Conservation (phyloP, 2,888 invertebrate genomes). For the Spodoptera picta region DNA sequence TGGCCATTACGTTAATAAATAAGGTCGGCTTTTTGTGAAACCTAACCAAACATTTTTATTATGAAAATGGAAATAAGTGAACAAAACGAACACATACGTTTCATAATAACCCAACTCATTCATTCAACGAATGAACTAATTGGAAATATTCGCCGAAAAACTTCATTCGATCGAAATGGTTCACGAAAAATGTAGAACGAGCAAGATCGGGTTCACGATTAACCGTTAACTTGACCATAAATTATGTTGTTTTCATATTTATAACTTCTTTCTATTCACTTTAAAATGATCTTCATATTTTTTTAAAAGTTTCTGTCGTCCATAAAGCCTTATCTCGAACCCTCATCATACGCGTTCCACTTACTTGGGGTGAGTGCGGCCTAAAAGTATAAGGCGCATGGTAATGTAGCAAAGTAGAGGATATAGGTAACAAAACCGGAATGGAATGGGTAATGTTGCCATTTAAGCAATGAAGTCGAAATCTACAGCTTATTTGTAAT, state of each 20-base stretch:
- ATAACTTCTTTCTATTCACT: conserved; percentile 49
- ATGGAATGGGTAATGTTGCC: conserved; percentile 23
- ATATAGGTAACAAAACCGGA: conserved; percentile 47
- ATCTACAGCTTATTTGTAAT: conserved; percentile 14
- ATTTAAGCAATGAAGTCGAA: conserved; percentile 41
- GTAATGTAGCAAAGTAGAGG: conserved; percentile 47
- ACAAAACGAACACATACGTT: neutral
- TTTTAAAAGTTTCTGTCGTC: conserved; percentile 54
- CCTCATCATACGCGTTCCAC: conserved; percentile 56
- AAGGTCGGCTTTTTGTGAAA: neutral
- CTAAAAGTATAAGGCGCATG: conserved; percentile 48
- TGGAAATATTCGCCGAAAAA: conserved; percentile 31
- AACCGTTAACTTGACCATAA: conserved; percentile 42
- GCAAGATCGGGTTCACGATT: conserved; percentile 49
- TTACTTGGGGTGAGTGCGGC: conserved; percentile 52
- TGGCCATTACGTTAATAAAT: conserved; percentile 3
- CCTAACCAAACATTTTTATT: neutral
- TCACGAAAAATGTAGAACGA: conserved; percentile 43
- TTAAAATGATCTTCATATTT: conserved; percentile 55
- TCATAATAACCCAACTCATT: conserved; percentile 12
- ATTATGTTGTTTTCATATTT: conserved; percentile 57
- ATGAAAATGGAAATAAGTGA: neutral
- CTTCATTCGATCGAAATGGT: conserved; percentile 3
- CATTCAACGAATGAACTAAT: conserved; percentile 25
- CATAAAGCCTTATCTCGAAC: conserved; percentile 53